These are phyloP conservation scores for Apis florea DNA, from an alignment of 1,140 invertebrate genomes.

Conservation along the genomic window DNA sequence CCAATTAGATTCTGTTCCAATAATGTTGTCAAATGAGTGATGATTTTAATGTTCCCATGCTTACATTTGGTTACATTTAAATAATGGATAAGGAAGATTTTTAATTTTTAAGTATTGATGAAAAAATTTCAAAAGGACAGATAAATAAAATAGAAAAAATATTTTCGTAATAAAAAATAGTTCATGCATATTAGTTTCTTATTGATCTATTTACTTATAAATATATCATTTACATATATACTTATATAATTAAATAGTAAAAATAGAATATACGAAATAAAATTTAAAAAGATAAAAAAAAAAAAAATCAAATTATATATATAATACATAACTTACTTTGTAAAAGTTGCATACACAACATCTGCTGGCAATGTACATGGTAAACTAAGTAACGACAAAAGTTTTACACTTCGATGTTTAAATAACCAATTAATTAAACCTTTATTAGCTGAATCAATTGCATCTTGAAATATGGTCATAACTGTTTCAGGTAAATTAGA, in stretches of 20 bases:
- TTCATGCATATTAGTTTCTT: not conserved
- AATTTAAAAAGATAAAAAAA: not conserved
- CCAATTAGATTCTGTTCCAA: too few species aligned
- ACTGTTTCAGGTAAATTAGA: conserved; percentile 92
- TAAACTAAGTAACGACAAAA: conserved; percentile 89
- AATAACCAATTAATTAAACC: conserved; percentile 95
- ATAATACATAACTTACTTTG: conserved; percentile 85
- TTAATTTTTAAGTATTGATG: too few species aligned
- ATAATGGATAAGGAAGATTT: too few species aligned
- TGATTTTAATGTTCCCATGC: too few species aligned
- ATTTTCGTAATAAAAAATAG: not conserved
- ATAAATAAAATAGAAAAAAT: too few species aligned
- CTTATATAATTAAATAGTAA: not conserved
- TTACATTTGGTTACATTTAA: too few species aligned
- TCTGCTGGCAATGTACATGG: conserved; percentile 93
- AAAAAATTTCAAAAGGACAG: too few species aligned
- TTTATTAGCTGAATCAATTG: conserved; percentile 94
- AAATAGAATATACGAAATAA: not conserved
- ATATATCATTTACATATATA: too few species aligned
- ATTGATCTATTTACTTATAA: too few species aligned
- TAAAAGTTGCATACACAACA: conserved; percentile 90
- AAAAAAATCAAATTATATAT: not conserved
- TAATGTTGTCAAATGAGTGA: too few species aligned
- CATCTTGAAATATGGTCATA: conserved; percentile 93
- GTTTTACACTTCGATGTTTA: conserved; percentile 88